A percentile compares a stretch with the other conserved stretches of the same genome.
These are phyloP conservation scores for Nomada lathburiana DNA, from an alignment of 2,888 invertebrate species.

Conservation along the genomic window DNA sequence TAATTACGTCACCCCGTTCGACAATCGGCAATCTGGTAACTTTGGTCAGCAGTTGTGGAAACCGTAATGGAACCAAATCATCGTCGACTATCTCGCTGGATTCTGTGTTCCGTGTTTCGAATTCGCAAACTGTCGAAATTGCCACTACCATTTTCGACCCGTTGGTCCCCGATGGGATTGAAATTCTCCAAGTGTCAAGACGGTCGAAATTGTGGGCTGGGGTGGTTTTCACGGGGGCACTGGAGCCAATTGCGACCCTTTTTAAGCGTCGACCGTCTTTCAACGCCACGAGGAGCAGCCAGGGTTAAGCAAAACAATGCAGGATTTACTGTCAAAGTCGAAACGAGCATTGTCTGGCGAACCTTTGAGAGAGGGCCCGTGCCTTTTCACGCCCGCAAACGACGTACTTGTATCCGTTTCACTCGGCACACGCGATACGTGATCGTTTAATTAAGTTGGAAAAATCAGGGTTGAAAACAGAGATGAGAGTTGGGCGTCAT, in stretches of 20 bases:
- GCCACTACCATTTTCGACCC: slow-evolving; percentile 9
- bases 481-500: too few relatives aligned
- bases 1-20: too few relatives aligned
- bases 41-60: too few relatives aligned
- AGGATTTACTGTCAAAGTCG: slow-evolving; percentile 65
- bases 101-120: too few relatives aligned
- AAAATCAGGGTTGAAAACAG: too few relatives aligned
- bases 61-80: too few relatives aligned
- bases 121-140: too few relatives aligned
- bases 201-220: background rate
- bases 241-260: slow-evolving; percentile 39
- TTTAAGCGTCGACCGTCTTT: slow-evolving; percentile 28
- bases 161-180: slow-evolving; percentile 28
- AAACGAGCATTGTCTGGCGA: slow-evolving; percentile 60
- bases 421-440: too few relatives aligned
- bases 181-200: slow-evolving; percentile 1
- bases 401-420: slow-evolving; percentile 33
- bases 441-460: too few relatives aligned
- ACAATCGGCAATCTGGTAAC: too few relatives aligned
- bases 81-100: too few relatives aligned
- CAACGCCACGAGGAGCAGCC: slow-evolving; percentile 22
- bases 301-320: slow-evolving; percentile 70
- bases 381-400: slow-evolving; percentile 58
- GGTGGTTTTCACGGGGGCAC: slow-evolving; percentile 1
- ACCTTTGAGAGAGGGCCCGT: slow-evolving; percentile 32